Conservation (phyloP, 1,140 invertebrate species). For the Stenopsyche tienmushanensis region DNA sequence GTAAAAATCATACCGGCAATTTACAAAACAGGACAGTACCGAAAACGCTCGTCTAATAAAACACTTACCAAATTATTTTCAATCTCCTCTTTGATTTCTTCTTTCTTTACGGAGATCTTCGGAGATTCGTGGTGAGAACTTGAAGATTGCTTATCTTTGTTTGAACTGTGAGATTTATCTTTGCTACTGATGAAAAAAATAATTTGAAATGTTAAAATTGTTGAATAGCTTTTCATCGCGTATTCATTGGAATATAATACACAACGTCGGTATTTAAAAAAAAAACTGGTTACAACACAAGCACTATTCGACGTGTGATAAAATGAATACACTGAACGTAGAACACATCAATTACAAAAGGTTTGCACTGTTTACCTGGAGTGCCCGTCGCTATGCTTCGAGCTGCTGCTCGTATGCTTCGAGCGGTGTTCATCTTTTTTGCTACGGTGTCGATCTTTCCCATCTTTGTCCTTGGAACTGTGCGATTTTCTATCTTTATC, state of each 20-base stretch:
- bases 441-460: slow-evolving; percentile 49
- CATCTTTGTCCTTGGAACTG: slow-evolving; percentile 49
- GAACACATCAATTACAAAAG: slow-evolving; percentile 13
- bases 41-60: no score
- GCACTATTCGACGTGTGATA: not conserved
- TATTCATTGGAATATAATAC: no score
- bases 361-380: slow-evolving; percentile 18
- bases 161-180: slow-evolving; percentile 45
- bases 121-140: slow-evolving; percentile 34
- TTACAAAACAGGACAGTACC: not conserved
- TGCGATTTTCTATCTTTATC: slow-evolving; percentile 27
- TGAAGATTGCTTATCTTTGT: slow-evolving; percentile 51
- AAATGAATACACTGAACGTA: not conserved
- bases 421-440: slow-evolving; percentile 57
- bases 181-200: slow-evolving; percentile 28
- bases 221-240: no score
- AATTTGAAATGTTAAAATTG: not conserved
- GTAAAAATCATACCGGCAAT: slow-evolving; percentile 3
- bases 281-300: not conserved
- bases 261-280: not conserved
- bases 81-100: slow-evolving; percentile 42
- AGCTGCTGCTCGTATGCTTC: slow-evolving; percentile 47
- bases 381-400: slow-evolving; percentile 44
- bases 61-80: slow-evolving; percentile 39
- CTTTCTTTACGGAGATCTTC: slow-evolving; percentile 38